Percentiles rank a stretch among this genome's conserved stretches.
Conservation (phyloP, 1,140 invertebrate genomes). For the Lineus longissimus region DNA sequence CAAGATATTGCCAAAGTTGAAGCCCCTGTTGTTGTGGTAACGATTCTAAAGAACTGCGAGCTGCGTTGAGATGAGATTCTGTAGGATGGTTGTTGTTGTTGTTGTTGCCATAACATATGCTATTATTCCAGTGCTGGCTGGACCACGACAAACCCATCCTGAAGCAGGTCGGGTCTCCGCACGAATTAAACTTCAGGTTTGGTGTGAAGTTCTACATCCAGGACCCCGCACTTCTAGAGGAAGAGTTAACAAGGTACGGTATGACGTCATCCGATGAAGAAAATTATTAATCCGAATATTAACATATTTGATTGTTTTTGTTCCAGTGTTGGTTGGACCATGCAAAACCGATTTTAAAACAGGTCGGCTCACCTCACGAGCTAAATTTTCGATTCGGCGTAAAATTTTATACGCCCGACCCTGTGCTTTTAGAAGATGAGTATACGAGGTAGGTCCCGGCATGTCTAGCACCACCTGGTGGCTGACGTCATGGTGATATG, state of each 20-base stretch:
- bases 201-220: slow-evolving; percentile 97
- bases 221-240: slow-evolving; percentile 94
- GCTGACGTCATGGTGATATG: too few species aligned
- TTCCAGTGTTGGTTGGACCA: slow-evolving; percentile 92
- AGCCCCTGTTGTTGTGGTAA: too few species aligned
- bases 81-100: too few species aligned
- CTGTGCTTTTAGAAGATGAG: slow-evolving; percentile 95
- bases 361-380: slow-evolving; percentile 73
- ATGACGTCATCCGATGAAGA: neutral
- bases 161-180: slow-evolving; percentile 84
- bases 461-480: too few species aligned
- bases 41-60: too few species aligned
- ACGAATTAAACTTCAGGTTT: slow-evolving; percentile 52
- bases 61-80: too few species aligned
- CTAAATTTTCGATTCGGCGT: slow-evolving; percentile 61
- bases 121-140: slow-evolving; percentile 78
- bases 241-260: slow-evolving; percentile 85
- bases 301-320: too few species aligned
- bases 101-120: too few species aligned
- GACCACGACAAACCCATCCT: slow-evolving; percentile 95
- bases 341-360: slow-evolving; percentile 91
- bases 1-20: too few species aligned
- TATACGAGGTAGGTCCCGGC: slow-evolving; percentile 70
- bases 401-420: slow-evolving; percentile 99
- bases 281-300: too few species aligned